Conservation (phyloP, 2,113 vertebrate species). For the Ailuropoda melanoleuca region DNA sequence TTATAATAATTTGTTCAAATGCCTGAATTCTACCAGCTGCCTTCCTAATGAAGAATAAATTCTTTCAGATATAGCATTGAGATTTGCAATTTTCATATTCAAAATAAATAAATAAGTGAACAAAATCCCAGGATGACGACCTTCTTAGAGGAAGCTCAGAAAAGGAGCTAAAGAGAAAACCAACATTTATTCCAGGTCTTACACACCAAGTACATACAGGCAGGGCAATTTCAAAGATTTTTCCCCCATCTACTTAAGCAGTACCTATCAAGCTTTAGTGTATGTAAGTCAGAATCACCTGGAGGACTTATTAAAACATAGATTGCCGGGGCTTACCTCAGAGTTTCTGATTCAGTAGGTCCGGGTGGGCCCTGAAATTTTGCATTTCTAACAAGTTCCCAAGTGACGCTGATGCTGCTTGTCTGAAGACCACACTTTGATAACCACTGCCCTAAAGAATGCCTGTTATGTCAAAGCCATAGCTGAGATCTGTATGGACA, state of each 20-base stretch:
- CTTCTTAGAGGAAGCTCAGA: neutral
- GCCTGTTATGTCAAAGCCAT: neutral
- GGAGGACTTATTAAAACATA: neutral
- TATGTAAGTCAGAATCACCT: neutral
- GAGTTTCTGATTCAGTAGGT: neutral
- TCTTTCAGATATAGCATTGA: conserved; percentile 12
- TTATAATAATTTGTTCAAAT: conserved; percentile 29
- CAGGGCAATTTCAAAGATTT: neutral
- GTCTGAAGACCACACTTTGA: neutral
- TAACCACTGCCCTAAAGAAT: neutral
- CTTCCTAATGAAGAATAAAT: conserved; percentile 13
- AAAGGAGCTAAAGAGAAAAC: neutral
- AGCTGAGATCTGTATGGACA: neutral
- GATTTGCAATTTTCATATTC: neutral
- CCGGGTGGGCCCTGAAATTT: neutral
- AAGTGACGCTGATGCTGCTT: neutral
- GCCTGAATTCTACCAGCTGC: neutral
- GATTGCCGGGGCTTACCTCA: neutral
- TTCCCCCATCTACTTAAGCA: neutral
- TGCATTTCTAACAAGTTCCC: neutral
- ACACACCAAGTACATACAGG: neutral
- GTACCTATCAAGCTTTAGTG: neutral
- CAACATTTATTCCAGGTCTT: neutral
- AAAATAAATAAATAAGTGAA: neutral
- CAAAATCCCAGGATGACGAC: neutral